Conservation (phyloP, 2,797 vertebrate genomes). For the Muraenolepis orangiensis region DNA sequence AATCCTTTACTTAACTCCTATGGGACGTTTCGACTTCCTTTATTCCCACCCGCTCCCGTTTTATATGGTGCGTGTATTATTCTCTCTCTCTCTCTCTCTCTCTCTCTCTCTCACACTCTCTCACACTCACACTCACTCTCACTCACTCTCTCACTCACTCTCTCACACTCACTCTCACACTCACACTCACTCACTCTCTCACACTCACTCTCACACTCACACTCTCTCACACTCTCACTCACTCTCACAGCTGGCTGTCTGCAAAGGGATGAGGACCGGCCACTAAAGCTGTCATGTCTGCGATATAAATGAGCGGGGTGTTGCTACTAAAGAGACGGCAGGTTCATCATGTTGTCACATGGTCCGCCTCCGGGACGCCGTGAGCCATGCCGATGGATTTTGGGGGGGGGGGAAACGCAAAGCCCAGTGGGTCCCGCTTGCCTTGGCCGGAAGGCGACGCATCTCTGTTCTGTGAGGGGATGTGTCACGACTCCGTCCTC, state of each 20-base stretch:
- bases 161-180: too few relatives aligned
- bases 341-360: conserved; percentile 37
- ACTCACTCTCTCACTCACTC: not conserved
- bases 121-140: too few relatives aligned
- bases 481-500: conserved; percentile 1
- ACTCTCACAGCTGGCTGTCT: conserved; percentile 15
- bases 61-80: not conserved
- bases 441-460: conserved; percentile 28
- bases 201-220: not conserved
- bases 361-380: conserved; percentile 29
- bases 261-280: conserved; percentile 36
- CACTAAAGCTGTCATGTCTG: conserved; percentile 25
- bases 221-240: not conserved
- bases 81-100: conserved; percentile 1
- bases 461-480: conserved; percentile 22
- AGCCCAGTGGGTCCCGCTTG: conserved; percentile 37
- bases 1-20: not conserved
- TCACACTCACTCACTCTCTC: not conserved
- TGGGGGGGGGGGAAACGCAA: not conserved
- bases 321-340: conserved; percentile 23
- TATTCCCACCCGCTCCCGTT: not conserved
- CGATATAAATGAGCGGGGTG: conserved; percentile 31
- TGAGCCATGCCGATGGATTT: conserved; percentile 54
- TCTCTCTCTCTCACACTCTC: not conserved
- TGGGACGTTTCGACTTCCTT: not conserved